A percentile compares a stretch with the other conserved stretches of the same genome.
Evolutionary conservation across 2,888 invertebrate species (phyloP).

Genomic region (Anoncus sp.): DNA sequence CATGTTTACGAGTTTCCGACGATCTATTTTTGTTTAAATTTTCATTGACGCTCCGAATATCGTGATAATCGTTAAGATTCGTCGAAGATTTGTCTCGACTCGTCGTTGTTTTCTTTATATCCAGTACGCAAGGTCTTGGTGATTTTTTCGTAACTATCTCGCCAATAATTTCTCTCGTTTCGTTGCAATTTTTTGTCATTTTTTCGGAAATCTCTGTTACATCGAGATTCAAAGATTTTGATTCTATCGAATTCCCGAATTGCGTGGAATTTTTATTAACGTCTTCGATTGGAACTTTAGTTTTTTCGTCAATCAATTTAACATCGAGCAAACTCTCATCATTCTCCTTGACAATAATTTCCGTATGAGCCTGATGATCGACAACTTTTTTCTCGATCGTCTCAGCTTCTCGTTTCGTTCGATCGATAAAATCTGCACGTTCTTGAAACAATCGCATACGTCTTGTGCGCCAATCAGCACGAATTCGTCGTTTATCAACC

Average conservation of each 20-base stretch:
- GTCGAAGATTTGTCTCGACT: conserved; percentile 31
- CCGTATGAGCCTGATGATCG: neutral
- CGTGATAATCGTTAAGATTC: conserved; percentile 61
- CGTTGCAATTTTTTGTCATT: neutral
- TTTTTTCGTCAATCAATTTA: neutral
- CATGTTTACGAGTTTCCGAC: no score
- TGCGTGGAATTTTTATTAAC: conserved; percentile 51
- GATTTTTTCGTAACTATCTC: conserved; percentile 49
- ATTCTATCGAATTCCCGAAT: no score
- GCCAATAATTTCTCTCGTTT: conserved; percentile 15
- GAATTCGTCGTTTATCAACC: conserved; percentile 85
- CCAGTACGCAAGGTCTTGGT: conserved; percentile 50
- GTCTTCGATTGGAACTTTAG: conserved; percentile 12
- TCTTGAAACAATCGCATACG: conserved; percentile 78
- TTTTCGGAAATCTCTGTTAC: neutral
- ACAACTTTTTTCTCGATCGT: conserved; percentile 33
- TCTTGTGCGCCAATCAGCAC: conserved; percentile 86
- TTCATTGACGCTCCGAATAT: conserved; percentile 20
- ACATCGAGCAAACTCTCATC: neutral
- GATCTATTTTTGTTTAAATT: no score
- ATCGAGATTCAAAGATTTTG: no score
- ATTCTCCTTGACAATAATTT: neutral
- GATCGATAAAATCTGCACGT: conserved; percentile 69
- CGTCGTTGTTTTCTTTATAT: conserved; percentile 49
- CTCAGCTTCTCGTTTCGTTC: conserved; percentile 41